Evolutionary conservation across 1,140 invertebrate species (phyloP), one percentile per base, ranked within the genome.

Genomic region (Marisa cornuarietis): DNA sequence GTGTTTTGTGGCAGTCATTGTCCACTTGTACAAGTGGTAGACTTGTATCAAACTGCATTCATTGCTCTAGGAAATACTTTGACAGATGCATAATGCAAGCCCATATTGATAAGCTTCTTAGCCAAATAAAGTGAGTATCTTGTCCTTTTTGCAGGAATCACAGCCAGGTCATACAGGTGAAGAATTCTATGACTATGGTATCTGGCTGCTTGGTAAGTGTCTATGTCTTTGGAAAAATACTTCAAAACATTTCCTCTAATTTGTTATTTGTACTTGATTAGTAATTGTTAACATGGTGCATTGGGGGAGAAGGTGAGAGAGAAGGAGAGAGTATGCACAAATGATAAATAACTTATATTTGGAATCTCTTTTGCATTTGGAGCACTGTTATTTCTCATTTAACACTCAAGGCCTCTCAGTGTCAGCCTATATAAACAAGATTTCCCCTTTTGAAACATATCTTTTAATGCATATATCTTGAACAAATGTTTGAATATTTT

Each of bases 141-240:
- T 42, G 31, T 42, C 0, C 31, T 4, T 42, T 42, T 42, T 68
- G 8, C 62, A 84, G 81, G 75, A 81, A 74, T 75, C 78, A 51
- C 51, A 79, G 54, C 79, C 80, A 63, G 61, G 74, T 52, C 72
- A 80, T 63, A 81, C 73, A 65, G 76, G 79, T 49, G 80, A 82
- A 77, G 71, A 58, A 54, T 65, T 77, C 24, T 78, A 84, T 79
- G 85, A 86, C 71, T 86, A 83, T 69, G 51, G 85, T 11, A 81
- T 85, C 62, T 87, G 86, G 86, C 31, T 82, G 68, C 73, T 86
- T 62, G 86, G 86, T 84, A 73, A 82, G 73, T 81, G 20, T 73
- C 51, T 52, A 63, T 26, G 26, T 74, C 54, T 63, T 54, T 65
- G 11, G 52, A 26, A 51, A 51, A 11, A 68, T 13, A 16, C 11